Evolutionary conservation across 2,113 vertebrate genomes (phyloP).

Genomic region (Psammodynastes pulverulentus): DNA sequence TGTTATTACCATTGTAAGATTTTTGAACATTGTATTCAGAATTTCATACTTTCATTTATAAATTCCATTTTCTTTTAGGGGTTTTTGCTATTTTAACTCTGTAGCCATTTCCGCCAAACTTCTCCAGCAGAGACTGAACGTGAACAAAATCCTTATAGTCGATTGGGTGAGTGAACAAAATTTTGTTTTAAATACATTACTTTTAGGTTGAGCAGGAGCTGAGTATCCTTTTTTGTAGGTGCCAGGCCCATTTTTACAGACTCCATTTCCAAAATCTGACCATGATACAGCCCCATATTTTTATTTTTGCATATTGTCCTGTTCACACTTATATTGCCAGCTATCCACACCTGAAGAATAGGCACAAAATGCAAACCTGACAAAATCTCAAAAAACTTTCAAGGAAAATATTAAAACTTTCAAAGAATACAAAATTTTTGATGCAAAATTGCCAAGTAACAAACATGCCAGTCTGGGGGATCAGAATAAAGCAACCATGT

Average conservation of each 20-base stretch:
- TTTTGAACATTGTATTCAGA: not conserved
- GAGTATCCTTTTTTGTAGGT: not conserved
- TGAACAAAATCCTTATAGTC: constrained; percentile 96
- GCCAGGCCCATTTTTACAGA: not conserved
- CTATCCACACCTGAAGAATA: not conserved
- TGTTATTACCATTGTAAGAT: not conserved
- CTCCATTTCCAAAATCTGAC: not conserved
- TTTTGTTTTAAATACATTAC: not conserved
- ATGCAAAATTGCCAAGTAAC: not conserved
- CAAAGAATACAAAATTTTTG: not conserved
- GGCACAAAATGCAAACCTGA: not conserved
- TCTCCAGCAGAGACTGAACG: constrained; percentile 89
- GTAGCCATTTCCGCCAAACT: constrained; percentile 95
- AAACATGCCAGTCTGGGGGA: not conserved
- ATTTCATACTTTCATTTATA: not conserved
- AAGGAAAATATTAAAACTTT: not conserved
- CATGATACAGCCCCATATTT: not conserved
- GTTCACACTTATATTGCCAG: not conserved
- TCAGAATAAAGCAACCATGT: not conserved
- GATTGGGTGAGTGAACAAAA: constrained; percentile 87
- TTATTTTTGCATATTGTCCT: not conserved
- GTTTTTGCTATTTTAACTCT: constrained; percentile 99
- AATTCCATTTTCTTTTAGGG: constrained; percentile 71
- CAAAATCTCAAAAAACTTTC: not conserved
- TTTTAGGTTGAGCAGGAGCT: not conserved